Percentiles rank a stretch among this genome's conserved stretches.
Conservation (phyloP, 2,888 invertebrate genomes). For the Lasioglossum pauxillum region DNA sequence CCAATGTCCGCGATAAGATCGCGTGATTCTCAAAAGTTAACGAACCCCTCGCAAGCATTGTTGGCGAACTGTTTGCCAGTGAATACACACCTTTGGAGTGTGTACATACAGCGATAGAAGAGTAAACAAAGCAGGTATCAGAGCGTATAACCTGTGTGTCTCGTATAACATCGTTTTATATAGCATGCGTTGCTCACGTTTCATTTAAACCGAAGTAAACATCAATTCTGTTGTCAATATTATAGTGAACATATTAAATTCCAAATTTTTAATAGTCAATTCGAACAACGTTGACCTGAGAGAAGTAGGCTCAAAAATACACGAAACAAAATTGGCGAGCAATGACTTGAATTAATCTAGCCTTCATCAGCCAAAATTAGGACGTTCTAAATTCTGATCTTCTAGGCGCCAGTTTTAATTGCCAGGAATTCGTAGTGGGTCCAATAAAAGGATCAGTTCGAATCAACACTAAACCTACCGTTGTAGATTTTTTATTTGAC, state of each 20-base stretch:
- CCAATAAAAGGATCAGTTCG: no score
- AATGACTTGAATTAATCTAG: no score
- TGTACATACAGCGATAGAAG: not conserved
- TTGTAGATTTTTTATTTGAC: no score
- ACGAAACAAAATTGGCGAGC: no score
- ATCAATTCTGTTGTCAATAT: not conserved
- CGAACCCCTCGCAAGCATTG: not conserved
- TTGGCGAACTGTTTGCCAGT: not conserved
- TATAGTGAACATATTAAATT: not conserved
- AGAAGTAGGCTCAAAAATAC: no score
- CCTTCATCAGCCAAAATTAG: no score
- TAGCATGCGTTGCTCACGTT: not conserved
- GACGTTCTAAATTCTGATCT: no score
- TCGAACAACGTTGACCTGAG: no score
- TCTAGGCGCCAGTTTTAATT: no score
- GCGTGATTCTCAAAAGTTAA: not conserved
- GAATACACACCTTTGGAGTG: not conserved
- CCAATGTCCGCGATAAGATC: not conserved
- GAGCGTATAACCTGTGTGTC: not conserved
- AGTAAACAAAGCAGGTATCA: not conserved
- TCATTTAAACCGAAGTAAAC: not conserved
- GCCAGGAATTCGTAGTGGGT: no score
- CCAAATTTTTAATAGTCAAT: no score
- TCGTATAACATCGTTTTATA: not conserved
- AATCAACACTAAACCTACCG: no score